Percentiles rank a stretch among this genome's conserved stretches.
phyloP scores from a whole-genome alignment of 2,797 vertebrate genomes.

The Schizopygopsis pylzovi region DNA sequence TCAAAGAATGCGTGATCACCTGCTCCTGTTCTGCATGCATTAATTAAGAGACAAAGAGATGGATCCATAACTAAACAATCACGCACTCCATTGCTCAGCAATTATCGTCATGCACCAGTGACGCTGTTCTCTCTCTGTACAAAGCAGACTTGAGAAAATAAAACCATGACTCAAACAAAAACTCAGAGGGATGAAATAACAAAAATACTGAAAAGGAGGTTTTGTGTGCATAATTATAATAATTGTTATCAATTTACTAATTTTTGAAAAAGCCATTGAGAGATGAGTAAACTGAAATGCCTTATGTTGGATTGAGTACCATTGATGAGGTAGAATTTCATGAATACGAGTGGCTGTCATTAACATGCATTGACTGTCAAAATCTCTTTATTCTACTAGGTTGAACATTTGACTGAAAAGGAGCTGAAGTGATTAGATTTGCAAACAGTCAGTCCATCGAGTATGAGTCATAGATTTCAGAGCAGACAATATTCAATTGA shows the following conservation, averaged over 20 bases:
- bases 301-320: not conserved
- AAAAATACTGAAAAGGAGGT: not conserved
- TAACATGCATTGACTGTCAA: not conserved
- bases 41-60: constrained; percentile 42
- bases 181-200: not conserved
- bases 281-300: not conserved
- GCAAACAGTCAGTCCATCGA: not conserved
- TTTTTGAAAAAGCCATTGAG: not conserved
- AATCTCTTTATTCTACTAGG: not conserved
- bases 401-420: not conserved
- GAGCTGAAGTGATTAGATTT: not conserved
- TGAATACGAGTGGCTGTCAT: not conserved
- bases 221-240: not conserved
- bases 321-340: not conserved
- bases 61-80: constrained; percentile 41
- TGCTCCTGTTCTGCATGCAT: constrained; percentile 57
- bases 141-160: constrained; percentile 15
- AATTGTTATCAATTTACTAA: not conserved
- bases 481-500: not conserved
- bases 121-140: constrained; percentile 2
- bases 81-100: constrained; percentile 22
- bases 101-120: constrained; percentile 31
- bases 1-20: constrained; percentile 78
- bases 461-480: not conserved
- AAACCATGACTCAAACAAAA: constrained; percentile 20